These are phyloP conservation scores for Philereme vetulata DNA, from an alignment of 2,888 invertebrate species.

Conservation along the genomic window DNA sequence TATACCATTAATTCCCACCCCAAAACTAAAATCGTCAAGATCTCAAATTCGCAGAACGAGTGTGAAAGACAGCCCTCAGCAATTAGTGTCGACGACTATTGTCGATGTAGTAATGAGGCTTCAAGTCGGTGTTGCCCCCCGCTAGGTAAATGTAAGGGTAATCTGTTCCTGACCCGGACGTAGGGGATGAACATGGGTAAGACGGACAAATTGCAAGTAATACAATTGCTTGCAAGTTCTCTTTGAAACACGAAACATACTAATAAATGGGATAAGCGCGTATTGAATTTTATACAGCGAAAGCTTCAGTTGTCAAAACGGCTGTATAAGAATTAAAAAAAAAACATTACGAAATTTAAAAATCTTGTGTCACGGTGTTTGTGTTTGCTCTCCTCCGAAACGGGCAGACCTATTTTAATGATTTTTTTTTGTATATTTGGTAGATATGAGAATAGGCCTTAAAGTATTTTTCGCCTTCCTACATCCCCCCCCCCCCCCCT, in stretches of 20 bases:
- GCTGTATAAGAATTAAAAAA: too few relatives aligned
- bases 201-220: neutral
- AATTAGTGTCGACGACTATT: conserved; percentile 38
- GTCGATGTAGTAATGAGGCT: conserved; percentile 37
- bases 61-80: conserved; percentile 36
- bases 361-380: too few relatives aligned
- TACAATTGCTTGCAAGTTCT: neutral
- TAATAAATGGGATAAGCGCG: too few relatives aligned
- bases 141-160: conserved; percentile 26
- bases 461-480: too few relatives aligned
- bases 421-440: too few relatives aligned
- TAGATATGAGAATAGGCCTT: too few relatives aligned
- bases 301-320: too few relatives aligned
- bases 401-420: too few relatives aligned
- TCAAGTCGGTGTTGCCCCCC: conserved; percentile 27
- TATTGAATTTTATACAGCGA: too few relatives aligned
- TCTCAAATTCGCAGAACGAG: conserved; percentile 14
- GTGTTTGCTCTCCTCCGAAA: too few relatives aligned
- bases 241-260: neutral
- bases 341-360: too few relatives aligned
- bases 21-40: conserved; percentile 4
- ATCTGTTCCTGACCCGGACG: conserved; percentile 4
- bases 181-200: neutral
- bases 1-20: neutral
- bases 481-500: too few relatives aligned